Base-by-base conservation (phyloP, 1,140 invertebrate species). In the Calycopis cecrops region DNA sequence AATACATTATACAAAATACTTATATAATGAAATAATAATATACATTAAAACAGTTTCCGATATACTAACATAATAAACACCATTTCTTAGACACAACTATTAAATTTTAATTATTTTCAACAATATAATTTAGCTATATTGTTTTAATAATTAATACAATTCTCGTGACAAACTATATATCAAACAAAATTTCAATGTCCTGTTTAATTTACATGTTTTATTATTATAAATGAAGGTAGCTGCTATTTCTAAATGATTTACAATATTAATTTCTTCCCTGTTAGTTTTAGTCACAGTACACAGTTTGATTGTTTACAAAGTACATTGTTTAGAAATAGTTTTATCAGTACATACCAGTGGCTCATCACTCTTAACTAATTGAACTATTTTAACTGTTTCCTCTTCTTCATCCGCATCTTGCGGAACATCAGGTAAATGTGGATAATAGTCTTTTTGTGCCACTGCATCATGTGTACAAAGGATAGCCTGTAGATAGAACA, bases 381-480 rank as follows among this genome's bases (percentile, higher is more conserved):
- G 96, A 18, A 99, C 97, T 83, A 99, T 98, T 90, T 99, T 98
- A 52, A 99, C 94, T 33, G 97, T 97, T 82, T 97, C 95, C 85
- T 98, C 97, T 77, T 96, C 96, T 73, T 97, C 94, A 78, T 97
- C 96, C 11, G 94, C 92, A 76, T 97, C 96, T 47, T 93, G 77
- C 21, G 96, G 95, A 63, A 97, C 92, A 73, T 97, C 95, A 1
- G 96, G 95, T 56, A 98, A 87, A 75, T 95, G 93, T 21, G 97
- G 97, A 71, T 96, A 94, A 80, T 97, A 99, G 75, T 98, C 96
- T 85, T 97, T 97, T 82, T 96, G 95, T 48, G 97, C 97, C 67
- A 99, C 93, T 50, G 95, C 94, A 90, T 99, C 97, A 86, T 98
- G 97, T 47, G 96, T 94, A 81, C 93, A 95, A 7, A 99, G 86